Conservation (phyloP, 2,113 vertebrate genomes). For the Phylloscopus trochiloides region DNA sequence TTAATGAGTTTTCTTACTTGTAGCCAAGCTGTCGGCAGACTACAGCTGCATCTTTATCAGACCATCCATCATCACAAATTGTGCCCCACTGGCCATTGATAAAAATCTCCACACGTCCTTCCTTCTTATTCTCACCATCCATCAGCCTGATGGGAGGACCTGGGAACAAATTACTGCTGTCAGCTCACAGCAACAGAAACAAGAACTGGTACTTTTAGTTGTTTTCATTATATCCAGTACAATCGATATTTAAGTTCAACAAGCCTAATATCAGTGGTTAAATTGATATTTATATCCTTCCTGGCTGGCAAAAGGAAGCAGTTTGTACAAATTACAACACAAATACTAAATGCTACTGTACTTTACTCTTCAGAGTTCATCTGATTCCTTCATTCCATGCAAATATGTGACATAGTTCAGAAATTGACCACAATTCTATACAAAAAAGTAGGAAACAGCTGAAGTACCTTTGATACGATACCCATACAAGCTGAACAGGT, state of each 20-base stretch:
- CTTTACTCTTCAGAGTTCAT: not conserved
- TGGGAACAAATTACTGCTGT: conserved; percentile 63
- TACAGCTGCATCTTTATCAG: conserved; percentile 89
- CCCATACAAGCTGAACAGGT: not conserved
- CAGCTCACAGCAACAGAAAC: not conserved
- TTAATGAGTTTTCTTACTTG: conserved; percentile 78
- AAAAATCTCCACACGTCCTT: conserved; percentile 94
- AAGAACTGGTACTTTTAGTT: not conserved
- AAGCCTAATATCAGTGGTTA: not conserved
- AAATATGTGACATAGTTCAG: not conserved
- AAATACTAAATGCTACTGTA: not conserved
- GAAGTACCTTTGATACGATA: fast-evolving
- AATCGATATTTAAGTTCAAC: not conserved
- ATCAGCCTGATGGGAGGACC: conserved; percentile 88
- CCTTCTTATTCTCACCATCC: conserved; percentile 90
- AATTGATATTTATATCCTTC: not conserved
- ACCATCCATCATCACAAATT: conserved; percentile 97
- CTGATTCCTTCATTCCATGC: not conserved
- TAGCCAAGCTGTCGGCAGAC: conserved; percentile 93
- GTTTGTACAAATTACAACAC: not conserved
- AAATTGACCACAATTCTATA: not conserved
- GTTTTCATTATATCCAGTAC: not conserved
- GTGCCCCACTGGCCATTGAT: conserved; percentile 93
- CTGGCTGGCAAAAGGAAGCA: not conserved
- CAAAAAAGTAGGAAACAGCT: not conserved